Conservation (phyloP, 2,797 vertebrate species). For the Mormyrus proboscirostris region DNA sequence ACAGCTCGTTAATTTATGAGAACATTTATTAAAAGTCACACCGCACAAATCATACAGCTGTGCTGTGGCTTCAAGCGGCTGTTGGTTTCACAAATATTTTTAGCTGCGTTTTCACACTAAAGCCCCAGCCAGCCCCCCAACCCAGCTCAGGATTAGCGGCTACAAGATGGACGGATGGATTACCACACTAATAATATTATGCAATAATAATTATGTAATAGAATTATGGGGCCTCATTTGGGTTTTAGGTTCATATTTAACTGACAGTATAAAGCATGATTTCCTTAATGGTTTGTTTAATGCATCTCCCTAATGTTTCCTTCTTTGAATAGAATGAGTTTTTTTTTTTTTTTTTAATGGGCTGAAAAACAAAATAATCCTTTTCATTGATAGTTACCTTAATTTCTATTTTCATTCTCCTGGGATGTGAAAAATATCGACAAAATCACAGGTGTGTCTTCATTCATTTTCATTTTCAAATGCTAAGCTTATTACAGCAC, state of each 20-base stretch:
- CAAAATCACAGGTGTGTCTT: slow-evolving; percentile 45
- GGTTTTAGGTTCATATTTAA: neutral
- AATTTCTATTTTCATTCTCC: neutral
- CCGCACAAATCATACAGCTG: neutral
- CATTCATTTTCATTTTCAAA: slow-evolving; percentile 51
- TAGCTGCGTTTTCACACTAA: neutral
- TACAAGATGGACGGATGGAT: neutral
- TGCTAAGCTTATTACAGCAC: slow-evolving; percentile 55
- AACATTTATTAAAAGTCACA: neutral
- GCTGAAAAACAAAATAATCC: neutral
- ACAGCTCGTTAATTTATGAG: neutral
- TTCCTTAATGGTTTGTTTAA: neutral
- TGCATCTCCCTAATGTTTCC: neutral
- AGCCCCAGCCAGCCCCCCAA: neutral
- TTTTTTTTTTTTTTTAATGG: neutral
- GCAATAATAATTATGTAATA: neutral
- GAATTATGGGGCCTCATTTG: neutral
- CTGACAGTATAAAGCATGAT: neutral
- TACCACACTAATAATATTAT: neutral
- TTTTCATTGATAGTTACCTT: neutral
- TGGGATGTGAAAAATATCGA: slow-evolving; percentile 25
- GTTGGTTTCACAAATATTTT: neutral
- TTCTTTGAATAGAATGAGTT: neutral
- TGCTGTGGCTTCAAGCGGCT: neutral
- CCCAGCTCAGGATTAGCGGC: neutral